These are phyloP conservation scores for Oostethus manadensis DNA, from an alignment of 2,113 vertebrate genomes.

Conservation along the genomic window DNA sequence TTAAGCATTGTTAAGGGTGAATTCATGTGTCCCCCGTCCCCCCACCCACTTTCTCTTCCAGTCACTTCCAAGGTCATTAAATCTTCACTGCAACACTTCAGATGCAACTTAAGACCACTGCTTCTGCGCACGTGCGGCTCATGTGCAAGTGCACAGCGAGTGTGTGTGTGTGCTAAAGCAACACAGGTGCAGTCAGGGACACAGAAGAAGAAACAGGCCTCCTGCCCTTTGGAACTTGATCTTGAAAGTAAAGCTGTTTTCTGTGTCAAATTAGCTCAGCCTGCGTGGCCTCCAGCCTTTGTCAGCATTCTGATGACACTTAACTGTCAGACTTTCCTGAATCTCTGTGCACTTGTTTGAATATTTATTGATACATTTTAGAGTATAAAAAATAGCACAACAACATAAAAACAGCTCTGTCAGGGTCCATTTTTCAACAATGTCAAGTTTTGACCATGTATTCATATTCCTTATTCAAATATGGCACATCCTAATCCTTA, in stretches of 20 bases:
- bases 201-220: conserved; percentile 43
- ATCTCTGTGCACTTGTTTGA: no score
- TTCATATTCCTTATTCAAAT: no score
- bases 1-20: conserved; percentile 31
- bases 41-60: conserved; percentile 47
- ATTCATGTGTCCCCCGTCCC: conserved; percentile 56
- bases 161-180: conserved; percentile 21
- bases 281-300: conserved; percentile 51
- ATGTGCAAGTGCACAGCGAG: not conserved
- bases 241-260: conserved; percentile 67
- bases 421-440: no score
- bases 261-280: conserved; percentile 57
- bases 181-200: conserved; percentile 72
- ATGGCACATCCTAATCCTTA: no score
- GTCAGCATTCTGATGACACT: conserved; percentile 33
- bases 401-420: no score
- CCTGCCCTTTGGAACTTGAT: conserved; percentile 69
- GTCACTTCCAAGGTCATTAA: conserved; percentile 41
- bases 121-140: not conserved
- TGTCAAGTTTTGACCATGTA: no score
- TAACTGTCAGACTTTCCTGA: no score
- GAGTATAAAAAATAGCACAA: no score
- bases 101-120: conserved; percentile 18
- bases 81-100: conserved; percentile 41
- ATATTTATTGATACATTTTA: no score